Evolutionary conservation across 2,797 vertebrate genomes (phyloP).

Genomic region (Heliangelus exortis): DNA sequence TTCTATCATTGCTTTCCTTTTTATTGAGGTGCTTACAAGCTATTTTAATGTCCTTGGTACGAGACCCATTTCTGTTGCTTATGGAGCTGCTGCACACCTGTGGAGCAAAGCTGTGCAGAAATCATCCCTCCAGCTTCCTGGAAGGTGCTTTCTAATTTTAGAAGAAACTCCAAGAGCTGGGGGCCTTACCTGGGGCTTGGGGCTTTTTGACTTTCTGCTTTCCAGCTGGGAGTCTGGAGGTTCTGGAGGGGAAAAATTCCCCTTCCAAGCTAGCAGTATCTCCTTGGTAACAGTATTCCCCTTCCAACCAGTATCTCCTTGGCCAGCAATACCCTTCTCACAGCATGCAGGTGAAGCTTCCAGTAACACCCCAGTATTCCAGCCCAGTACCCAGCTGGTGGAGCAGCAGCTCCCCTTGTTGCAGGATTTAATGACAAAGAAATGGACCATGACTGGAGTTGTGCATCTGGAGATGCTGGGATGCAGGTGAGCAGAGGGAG

Average conservation of each 20-base stretch:
- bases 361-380: neutral
- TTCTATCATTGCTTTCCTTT: neutral
- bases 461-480: neutral
- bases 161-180: neutral
- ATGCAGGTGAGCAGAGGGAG: slow-evolving; percentile 22
- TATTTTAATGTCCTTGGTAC: neutral
- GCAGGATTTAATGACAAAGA: neutral
- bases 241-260: neutral
- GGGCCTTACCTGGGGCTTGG: neutral
- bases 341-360: neutral
- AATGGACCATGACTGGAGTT: neutral
- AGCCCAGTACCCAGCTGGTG: neutral
- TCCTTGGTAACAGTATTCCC: neutral
- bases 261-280: neutral
- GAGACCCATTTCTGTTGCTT: neutral
- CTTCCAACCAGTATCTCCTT: neutral
- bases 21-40: neutral
- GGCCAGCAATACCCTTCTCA: neutral
- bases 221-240: neutral
- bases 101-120: neutral
- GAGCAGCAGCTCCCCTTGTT: neutral
- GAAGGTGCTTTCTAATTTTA: neutral
- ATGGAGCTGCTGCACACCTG: neutral
- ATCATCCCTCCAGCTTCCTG: neutral
- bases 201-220: neutral